A percentile compares a stretch with the other conserved stretches of the same genome.
phyloP scores from a whole-genome alignment of 2,113 vertebrate species.

The Chaetorhynchus papuensis region DNA sequence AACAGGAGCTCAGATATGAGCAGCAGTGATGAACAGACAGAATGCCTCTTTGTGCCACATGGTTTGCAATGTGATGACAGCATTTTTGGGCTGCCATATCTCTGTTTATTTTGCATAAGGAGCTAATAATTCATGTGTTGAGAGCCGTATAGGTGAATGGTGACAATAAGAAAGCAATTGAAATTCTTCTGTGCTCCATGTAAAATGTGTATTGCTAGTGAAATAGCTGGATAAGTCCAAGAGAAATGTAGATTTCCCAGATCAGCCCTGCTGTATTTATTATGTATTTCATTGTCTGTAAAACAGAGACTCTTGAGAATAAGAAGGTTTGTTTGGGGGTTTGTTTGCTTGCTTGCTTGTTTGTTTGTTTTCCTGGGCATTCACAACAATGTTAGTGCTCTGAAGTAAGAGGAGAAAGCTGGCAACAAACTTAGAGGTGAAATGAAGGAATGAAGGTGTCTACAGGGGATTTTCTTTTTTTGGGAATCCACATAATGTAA shows the following conservation, averaged over 20 bases:
- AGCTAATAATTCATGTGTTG: neutral
- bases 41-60: neutral
- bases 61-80: neutral
- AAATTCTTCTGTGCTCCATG: neutral
- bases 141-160: neutral
- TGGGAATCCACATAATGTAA: neutral
- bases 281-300: neutral
- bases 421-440: neutral
- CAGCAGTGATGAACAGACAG: neutral
- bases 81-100: neutral
- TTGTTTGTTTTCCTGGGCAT: neutral
- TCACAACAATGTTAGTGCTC: neutral
- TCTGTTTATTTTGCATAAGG: neutral
- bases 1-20: neutral
- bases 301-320: neutral
- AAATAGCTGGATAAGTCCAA: neutral
- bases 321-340: neutral
- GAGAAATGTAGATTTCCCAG: neutral
- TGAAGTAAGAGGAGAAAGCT: neutral
- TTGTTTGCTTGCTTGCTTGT: neutral
- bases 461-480: neutral
- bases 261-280: neutral
- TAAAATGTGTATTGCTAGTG: neutral
- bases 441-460: neutral
- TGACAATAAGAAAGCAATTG: neutral